Conservation (phyloP, 2,888 invertebrate species). For the Electrophaes corylata region DNA sequence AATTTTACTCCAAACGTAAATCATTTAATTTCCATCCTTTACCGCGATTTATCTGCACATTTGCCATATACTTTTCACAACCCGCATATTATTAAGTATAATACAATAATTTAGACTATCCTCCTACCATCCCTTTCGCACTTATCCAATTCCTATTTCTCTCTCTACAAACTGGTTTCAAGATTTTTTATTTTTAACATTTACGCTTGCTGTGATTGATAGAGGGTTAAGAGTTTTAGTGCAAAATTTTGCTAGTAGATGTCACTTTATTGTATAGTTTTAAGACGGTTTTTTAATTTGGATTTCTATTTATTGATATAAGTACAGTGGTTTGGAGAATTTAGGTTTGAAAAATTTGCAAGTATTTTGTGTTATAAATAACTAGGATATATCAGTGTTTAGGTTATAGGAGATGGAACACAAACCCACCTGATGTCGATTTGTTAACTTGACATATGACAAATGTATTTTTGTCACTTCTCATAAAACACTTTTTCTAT, state of each 20-base stretch:
- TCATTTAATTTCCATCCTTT: background rate
- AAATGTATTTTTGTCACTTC: too few relatives aligned
- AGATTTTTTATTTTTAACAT: conserved; percentile 16
- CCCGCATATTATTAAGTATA: conserved; percentile 74
- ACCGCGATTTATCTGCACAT: conserved; percentile 14
- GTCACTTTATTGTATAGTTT: conserved; percentile 1
- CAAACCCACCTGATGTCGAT: too few relatives aligned
- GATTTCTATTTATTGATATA: too few relatives aligned
- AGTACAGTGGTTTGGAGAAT: too few relatives aligned
- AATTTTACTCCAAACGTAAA: too few relatives aligned
- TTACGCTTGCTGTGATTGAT: conserved; percentile 9
- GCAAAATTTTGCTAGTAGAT: conserved; percentile 1
- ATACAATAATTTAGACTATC: conserved; percentile 76
- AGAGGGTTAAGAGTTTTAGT: conserved; percentile 1
- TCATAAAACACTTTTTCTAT: too few relatives aligned
- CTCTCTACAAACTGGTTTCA: background rate
- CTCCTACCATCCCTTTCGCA: conserved; percentile 47
- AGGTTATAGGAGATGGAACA: too few relatives aligned
- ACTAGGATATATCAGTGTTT: too few relatives aligned
- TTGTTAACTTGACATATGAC: too few relatives aligned
- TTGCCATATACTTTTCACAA: conserved; percentile 51
- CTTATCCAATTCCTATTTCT: conserved; percentile 2
- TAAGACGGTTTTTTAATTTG: background rate
- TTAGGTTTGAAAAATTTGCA: too few relatives aligned
- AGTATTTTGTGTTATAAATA: too few relatives aligned